These are phyloP conservation scores for Limnephilus auricula DNA, from an alignment of 2,888 invertebrate species.

Conservation along the genomic window DNA sequence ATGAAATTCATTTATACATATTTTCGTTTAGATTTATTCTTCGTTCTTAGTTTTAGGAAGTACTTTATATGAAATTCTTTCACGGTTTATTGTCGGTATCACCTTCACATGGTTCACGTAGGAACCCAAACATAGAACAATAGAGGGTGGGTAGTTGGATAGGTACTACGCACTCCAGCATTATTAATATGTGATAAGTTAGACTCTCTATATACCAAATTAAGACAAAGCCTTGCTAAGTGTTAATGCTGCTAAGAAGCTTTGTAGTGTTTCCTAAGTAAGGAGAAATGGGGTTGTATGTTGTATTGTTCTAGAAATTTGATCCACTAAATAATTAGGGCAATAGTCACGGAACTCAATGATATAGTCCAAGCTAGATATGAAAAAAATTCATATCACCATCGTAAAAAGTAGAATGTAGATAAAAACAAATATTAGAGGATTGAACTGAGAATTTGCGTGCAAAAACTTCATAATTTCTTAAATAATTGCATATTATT, in stretches of 20 bases:
- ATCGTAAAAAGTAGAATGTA: too few relatives aligned
- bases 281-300: background rate
- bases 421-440: too few relatives aligned
- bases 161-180: background rate
- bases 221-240: background rate
- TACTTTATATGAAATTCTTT: too few relatives aligned
- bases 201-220: background rate
- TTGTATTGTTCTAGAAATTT: constrained; percentile 2
- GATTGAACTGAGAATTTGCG: too few relatives aligned
- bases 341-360: background rate
- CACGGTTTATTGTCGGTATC: too few relatives aligned
- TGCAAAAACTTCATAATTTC: too few relatives aligned
- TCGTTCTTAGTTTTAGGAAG: too few relatives aligned
- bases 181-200: background rate
- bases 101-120: background rate
- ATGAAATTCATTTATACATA: too few relatives aligned
- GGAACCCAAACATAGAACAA: background rate
- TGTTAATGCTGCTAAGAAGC: background rate
- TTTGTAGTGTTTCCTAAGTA: background rate
- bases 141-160: background rate
- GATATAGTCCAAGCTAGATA: background rate
- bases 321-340: background rate
- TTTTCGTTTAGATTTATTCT: too few relatives aligned
- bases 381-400: background rate
- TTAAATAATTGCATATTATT: too few relatives aligned